These are phyloP conservation scores for Andrena dorsata DNA, from an alignment of 2,888 invertebrate genomes.

Conservation along the genomic window DNA sequence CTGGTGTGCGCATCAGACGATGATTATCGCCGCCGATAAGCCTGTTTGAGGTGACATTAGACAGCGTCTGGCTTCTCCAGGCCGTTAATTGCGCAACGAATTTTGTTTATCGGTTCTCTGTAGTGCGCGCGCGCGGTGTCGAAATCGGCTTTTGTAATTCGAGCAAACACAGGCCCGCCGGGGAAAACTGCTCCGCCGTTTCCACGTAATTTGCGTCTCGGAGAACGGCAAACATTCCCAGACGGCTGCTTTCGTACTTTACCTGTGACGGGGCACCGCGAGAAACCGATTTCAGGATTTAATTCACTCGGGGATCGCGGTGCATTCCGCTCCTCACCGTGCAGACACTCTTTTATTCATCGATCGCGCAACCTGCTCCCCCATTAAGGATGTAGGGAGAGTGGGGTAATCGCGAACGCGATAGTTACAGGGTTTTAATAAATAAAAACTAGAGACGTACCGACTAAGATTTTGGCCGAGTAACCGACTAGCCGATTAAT, in stretches of 20 bases:
- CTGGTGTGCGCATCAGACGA: constrained; percentile 20
- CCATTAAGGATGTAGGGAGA: no score
- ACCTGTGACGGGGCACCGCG: background rate
- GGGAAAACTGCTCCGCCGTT: constrained; percentile 17
- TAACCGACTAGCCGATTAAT: no score
- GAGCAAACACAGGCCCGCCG: constrained; percentile 31
- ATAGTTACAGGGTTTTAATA: no score
- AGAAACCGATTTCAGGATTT: background rate
- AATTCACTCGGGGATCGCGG: no score
- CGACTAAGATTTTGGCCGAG: no score
- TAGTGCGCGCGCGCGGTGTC: constrained; percentile 9
- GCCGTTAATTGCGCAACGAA: constrained; percentile 61
- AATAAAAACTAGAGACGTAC: no score
- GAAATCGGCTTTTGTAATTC: constrained; percentile 44
- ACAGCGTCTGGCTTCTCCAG: constrained; percentile 50
- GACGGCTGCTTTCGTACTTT: background rate
- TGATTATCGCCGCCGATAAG: constrained; percentile 55
- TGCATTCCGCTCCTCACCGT: no score
- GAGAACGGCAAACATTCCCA: background rate
- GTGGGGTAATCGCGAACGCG: no score
- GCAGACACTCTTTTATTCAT: no score
- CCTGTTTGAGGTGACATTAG: constrained; percentile 64
- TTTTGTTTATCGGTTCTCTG: constrained; percentile 51
- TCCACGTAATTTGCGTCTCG: background rate
- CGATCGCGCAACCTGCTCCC: no score